phyloP scores from a whole-genome alignment of 35 echinoderm and acorn worm genomes.

The Apostichopus californicus region DNA sequence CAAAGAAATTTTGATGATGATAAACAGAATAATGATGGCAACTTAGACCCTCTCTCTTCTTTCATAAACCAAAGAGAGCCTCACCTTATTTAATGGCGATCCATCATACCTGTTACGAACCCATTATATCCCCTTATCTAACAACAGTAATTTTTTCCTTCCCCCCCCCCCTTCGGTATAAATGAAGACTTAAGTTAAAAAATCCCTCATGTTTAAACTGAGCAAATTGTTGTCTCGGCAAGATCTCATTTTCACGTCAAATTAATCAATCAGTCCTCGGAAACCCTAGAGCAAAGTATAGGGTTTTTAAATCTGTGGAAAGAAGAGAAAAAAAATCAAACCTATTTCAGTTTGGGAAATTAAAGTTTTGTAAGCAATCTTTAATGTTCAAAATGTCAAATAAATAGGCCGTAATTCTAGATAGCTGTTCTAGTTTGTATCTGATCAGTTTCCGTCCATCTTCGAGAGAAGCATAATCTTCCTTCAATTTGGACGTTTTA shows the following conservation, averaged over 20 bases:
- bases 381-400: constrained; percentile 63
- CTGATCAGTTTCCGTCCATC: constrained; percentile 56
- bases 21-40: background rate
- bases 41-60: background rate
- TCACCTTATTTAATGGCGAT: background rate
- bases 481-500: constrained; percentile 57
- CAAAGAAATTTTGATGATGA: background rate
- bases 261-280: constrained; percentile 55
- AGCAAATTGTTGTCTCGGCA: constrained; percentile 47
- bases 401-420: constrained; percentile 62
- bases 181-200: background rate
- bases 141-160: background rate
- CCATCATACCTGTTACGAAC: background rate
- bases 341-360: constrained; percentile 46
- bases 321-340: constrained; percentile 4
- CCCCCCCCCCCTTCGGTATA: background rate
- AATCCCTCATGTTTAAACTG: constrained; percentile 24
- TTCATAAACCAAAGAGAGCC: background rate
- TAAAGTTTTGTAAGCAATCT: constrained; percentile 64
- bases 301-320: constrained; percentile 46
- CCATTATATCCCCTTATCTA: background rate
- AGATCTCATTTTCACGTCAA: constrained; percentile 58
- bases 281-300: constrained; percentile 50
- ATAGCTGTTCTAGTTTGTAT: constrained; percentile 55
- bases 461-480: constrained; percentile 33